These are phyloP conservation scores for Drosophila helvetica DNA, from an alignment of 2,888 invertebrate species.

Conservation along the genomic window DNA sequence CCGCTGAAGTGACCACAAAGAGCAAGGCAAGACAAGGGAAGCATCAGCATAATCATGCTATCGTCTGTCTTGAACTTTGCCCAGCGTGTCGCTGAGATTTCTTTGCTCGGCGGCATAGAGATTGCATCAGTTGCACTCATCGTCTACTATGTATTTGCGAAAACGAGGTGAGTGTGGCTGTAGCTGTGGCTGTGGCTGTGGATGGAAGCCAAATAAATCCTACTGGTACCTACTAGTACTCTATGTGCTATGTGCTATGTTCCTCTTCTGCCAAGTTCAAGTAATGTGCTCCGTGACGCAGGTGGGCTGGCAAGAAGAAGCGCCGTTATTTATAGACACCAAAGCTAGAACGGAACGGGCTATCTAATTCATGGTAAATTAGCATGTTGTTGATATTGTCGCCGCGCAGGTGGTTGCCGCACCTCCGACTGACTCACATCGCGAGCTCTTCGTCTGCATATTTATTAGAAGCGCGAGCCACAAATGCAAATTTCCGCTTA, in stretches of 20 bases:
- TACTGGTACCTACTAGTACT: background rate
- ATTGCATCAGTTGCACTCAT: conserved; percentile 81
- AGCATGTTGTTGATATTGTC: conserved; percentile 34
- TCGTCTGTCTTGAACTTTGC: conserved; percentile 73
- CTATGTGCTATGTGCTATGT: background rate
- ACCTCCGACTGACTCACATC: conserved; percentile 24
- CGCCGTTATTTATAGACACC: conserved; percentile 54
- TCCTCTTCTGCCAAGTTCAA: conserved; percentile 53
- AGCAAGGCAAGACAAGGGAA: conserved; percentile 11
- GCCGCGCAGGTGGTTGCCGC: conserved; percentile 45
- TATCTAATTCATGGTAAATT: conserved; percentile 51
- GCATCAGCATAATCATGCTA: conserved; percentile 60
- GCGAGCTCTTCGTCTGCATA: conserved; percentile 34
- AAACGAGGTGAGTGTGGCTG: conserved; percentile 79
- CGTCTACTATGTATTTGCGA: conserved; percentile 82
- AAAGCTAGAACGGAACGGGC: conserved; percentile 16
- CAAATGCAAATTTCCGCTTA: conserved; percentile 35
- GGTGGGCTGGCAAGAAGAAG: conserved; percentile 22
- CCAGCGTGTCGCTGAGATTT: conserved; percentile 80
- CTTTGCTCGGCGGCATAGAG: conserved; percentile 82
- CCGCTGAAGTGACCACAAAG: background rate
- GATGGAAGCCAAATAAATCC: conserved; percentile 62
- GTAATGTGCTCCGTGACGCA: conserved; percentile 44
- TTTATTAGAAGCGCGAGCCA: background rate
- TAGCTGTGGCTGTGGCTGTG: background rate